These are phyloP conservation scores for Metopolophium dirhodum DNA, from an alignment of 1,140 invertebrate genomes.

Conservation along the genomic window DNA sequence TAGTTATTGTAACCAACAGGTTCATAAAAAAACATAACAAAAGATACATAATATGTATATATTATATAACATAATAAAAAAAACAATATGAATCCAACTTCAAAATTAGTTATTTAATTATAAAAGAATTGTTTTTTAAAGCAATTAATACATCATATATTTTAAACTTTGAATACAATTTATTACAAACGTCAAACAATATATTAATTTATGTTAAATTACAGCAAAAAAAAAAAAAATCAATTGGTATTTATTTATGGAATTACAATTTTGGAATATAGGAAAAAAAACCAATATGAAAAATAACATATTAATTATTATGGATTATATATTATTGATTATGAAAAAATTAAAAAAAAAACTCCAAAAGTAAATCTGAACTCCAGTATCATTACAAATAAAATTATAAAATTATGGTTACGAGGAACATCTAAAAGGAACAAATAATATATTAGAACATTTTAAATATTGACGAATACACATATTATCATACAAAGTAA, in stretches of 20 bases:
- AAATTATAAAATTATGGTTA: background rate
- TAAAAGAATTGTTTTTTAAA: background rate
- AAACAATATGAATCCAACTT: background rate
- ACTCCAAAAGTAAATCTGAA: slow-evolving; percentile 11
- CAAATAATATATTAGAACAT: background rate
- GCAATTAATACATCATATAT: background rate
- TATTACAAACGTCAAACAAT: background rate
- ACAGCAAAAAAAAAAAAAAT: background rate
- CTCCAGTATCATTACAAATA: background rate
- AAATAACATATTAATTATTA: background rate
- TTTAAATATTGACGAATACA: background rate
- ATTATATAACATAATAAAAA: background rate
- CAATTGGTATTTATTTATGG: background rate
- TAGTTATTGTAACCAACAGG: background rate
- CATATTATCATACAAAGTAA: too few relatives aligned
- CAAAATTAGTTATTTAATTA: background rate
- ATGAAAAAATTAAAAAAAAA: background rate
- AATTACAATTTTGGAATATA: background rate
- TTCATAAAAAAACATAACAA: background rate
- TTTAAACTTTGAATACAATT: background rate
- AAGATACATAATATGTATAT: background rate
- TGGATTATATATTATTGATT: background rate
- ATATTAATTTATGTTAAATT: background rate
- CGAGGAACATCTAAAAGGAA: slow-evolving; percentile 1
- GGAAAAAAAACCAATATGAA: background rate